Percentiles rank a stretch among this genome's conserved stretches.
Conservation (phyloP, 1,140 invertebrate genomes). For the Zaprionus capensis region DNA sequence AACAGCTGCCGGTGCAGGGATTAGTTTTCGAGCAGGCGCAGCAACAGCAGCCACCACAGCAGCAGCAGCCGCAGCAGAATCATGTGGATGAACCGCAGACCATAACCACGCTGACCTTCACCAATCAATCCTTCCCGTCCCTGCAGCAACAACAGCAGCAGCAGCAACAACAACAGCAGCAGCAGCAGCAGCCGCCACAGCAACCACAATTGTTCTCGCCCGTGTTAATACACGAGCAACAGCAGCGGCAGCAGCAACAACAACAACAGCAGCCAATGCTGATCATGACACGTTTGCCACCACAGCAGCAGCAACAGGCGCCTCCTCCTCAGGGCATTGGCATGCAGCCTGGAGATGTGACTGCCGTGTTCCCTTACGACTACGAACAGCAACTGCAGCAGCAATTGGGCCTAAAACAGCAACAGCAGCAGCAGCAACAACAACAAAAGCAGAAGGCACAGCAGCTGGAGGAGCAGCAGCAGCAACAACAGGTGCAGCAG, state of each 20-base stretch:
- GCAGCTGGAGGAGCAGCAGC: slow-evolving; percentile 41
- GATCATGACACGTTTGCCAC: slow-evolving; percentile 62
- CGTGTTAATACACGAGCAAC: slow-evolving; percentile 60
- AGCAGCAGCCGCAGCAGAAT: slow-evolving; percentile 55
- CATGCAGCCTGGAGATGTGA: slow-evolving; percentile 77
- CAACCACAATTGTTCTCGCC: slow-evolving; percentile 75
- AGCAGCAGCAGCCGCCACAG: slow-evolving; percentile 7
- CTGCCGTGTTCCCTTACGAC: slow-evolving; percentile 67
- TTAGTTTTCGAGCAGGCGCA: slow-evolving; percentile 60
- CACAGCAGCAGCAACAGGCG: slow-evolving; percentile 47
- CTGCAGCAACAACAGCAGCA: slow-evolving; percentile 74
- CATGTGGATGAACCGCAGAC: slow-evolving; percentile 78
- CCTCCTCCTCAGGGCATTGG: slow-evolving; percentile 64
- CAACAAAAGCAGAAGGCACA: slow-evolving; percentile 56
- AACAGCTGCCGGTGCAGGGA: slow-evolving; percentile 46
- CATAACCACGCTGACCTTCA: slow-evolving; percentile 91
- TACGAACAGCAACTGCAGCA: slow-evolving; percentile 78
- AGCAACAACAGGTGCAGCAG: slow-evolving; percentile 9
- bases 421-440: slow-evolving; percentile 46
- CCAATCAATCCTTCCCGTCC: slow-evolving; percentile 89
- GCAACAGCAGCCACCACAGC: slow-evolving; percentile 33
- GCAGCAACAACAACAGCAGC: slow-evolving; percentile 45
- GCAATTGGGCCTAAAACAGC: slow-evolving; percentile 60
- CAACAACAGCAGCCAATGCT: slow-evolving; percentile 64
- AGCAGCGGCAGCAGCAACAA: slow-evolving; percentile 59